Conservation (phyloP, 2,113 vertebrate genomes). For the Oxygymnocypris stewartii region DNA sequence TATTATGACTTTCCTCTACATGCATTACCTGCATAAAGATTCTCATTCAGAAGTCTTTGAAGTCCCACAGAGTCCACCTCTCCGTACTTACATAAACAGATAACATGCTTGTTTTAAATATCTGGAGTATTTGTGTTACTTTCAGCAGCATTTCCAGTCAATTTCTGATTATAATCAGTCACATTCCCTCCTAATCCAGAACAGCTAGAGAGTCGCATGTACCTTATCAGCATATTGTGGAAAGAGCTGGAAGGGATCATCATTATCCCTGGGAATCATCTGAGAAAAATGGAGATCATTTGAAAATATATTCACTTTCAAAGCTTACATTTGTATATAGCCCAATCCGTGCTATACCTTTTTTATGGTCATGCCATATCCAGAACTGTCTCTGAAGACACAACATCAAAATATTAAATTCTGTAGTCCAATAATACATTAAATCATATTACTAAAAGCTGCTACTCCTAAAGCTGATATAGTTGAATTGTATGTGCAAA, state of each 20-base stretch:
- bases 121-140: not conserved
- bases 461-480: not conserved
- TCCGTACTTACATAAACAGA: constrained; percentile 56
- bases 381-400: constrained; percentile 62
- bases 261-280: constrained; percentile 29
- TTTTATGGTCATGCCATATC: constrained; percentile 3
- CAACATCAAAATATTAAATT: not conserved
- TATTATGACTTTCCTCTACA: not conserved
- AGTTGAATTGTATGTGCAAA: not conserved
- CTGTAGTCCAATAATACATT: not conserved
- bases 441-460: not conserved
- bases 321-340: not conserved
- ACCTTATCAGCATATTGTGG: constrained; percentile 60
- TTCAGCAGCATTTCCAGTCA: not conserved
- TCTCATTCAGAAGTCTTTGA: constrained; percentile 68
- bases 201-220: not conserved
- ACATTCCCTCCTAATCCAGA: not conserved
- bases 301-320: not conserved
- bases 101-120: not conserved
- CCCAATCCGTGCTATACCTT: constrained; percentile 11
- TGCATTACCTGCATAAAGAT: constrained; percentile 58
- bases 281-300: constrained; percentile 7
- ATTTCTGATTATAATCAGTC: not conserved
- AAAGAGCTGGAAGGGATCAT: constrained; percentile 57
- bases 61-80: constrained; percentile 73